phyloP scores from a whole-genome alignment of 2,113 vertebrate genomes.

The Macaca mulatta region DNA sequence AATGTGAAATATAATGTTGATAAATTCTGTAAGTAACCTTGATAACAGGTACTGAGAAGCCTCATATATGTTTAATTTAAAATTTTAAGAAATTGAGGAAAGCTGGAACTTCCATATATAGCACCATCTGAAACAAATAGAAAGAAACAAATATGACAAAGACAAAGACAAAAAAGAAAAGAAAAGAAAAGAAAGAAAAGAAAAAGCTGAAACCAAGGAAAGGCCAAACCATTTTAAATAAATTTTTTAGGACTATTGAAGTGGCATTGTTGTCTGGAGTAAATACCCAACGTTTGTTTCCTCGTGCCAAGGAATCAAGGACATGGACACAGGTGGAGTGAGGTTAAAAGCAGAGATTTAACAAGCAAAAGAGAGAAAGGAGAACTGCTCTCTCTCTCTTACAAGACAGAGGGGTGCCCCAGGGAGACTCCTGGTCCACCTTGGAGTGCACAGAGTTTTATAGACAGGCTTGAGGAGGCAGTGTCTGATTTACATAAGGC shows the following conservation, averaged over 20 bases:
- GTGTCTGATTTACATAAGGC: too few relatives aligned
- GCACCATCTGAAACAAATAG: background rate
- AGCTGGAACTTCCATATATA: background rate
- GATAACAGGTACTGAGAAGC: background rate
- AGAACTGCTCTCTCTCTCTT: too few relatives aligned
- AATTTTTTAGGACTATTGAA: background rate
- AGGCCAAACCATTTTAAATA: background rate
- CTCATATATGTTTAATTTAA: background rate
- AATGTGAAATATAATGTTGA: background rate
- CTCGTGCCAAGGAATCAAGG: too few relatives aligned
- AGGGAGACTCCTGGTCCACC: too few relatives aligned
- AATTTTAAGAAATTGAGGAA: background rate
- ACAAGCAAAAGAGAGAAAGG: too few relatives aligned
- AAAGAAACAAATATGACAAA: background rate
- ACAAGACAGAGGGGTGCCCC: too few relatives aligned
- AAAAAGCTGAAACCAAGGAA: background rate
- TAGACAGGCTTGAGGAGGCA: too few relatives aligned
- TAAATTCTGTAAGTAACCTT: background rate
- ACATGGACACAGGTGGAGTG: too few relatives aligned
- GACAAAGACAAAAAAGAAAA: too few relatives aligned
- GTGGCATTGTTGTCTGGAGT: fast-evolving
- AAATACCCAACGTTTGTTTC: too few relatives aligned
- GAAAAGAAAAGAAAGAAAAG: background rate
- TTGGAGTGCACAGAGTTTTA: too few relatives aligned
- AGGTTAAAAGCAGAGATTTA: too few relatives aligned